Evolutionary conservation across 2,113 vertebrate species (phyloP).

Genomic region (Oryzias curvinotus): DNA sequence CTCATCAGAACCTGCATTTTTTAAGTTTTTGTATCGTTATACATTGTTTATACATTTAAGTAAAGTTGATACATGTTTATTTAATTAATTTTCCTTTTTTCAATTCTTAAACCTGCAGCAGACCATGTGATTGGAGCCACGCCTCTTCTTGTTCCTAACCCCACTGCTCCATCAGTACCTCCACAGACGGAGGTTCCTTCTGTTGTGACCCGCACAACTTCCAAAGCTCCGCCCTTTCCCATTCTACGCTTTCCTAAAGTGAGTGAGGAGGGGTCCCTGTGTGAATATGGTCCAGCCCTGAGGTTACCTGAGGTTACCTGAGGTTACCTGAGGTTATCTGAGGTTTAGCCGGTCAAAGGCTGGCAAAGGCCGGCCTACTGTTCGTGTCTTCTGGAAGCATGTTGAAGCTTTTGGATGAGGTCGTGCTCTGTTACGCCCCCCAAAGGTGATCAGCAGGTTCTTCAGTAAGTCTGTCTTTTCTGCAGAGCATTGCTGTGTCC

Average conservation of each 20-base stretch:
- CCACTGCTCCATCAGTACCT: conserved; percentile 18
- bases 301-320: too few relatives aligned
- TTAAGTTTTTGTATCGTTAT: background rate
- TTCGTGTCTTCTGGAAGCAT: too few relatives aligned
- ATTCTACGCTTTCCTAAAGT: conserved; percentile 84
- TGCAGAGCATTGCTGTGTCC: conserved; percentile 82
- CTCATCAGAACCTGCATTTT: background rate
- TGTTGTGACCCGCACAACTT: background rate
- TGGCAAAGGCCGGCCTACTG: too few relatives aligned
- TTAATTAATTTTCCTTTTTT: background rate
- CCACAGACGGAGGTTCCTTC: background rate
- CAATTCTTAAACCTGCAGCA: conserved; percentile 68
- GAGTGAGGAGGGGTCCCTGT: conserved; percentile 43
- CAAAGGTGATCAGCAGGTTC: background rate
- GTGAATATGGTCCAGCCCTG: too few relatives aligned
- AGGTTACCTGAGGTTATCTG: too few relatives aligned
- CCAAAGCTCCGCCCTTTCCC: conserved; percentile 64
- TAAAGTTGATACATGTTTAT: background rate
- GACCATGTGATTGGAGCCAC: conserved; percentile 78
- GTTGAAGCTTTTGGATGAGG: background rate
- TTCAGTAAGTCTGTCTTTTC: conserved; percentile 1
- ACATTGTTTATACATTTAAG: background rate
- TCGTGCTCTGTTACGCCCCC: background rate
- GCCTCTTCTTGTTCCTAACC: conserved; percentile 12
- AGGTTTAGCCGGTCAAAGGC: too few relatives aligned